A percentile compares a stretch with the other conserved stretches of the same genome.
Evolutionary conservation across 2,888 invertebrate genomes (phyloP).

Genomic region (Danaus chrysippus): DNA sequence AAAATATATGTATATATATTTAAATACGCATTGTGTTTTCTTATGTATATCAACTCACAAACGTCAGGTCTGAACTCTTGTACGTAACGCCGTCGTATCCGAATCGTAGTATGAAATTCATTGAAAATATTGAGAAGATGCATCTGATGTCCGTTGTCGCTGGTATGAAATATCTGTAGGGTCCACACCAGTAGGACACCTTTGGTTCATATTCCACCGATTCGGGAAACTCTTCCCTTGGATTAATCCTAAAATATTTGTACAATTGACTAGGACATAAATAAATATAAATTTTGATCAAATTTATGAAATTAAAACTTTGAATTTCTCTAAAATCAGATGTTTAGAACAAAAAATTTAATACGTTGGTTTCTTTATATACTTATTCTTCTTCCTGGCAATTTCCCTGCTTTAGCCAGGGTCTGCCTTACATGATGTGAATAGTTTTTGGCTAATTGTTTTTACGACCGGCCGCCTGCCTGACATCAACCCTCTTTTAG

Average conservation of each 20-base stretch:
- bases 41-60: slow-evolving; percentile 47
- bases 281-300: not conserved
- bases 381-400: too few relatives aligned
- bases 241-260: slow-evolving; percentile 55
- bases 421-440: too few relatives aligned
- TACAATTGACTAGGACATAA: too few relatives aligned
- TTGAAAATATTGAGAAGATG: slow-evolving; percentile 71
- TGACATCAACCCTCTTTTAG: too few relatives aligned
- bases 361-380: not conserved
- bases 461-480: too few relatives aligned
- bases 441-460: too few relatives aligned
- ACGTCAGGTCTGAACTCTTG: slow-evolving; percentile 66
- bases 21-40: not conserved
- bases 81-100: slow-evolving; percentile 71
- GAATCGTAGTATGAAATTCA: slow-evolving; percentile 70
- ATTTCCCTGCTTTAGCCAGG: too few relatives aligned
- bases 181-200: slow-evolving; percentile 71
- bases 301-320: not conserved
- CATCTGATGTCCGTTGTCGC: slow-evolving; percentile 70
- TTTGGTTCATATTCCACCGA: slow-evolving; percentile 73
- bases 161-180: slow-evolving; percentile 72
- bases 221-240: slow-evolving; percentile 70
- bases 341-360: not conserved
- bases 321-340: not conserved
- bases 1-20: not conserved